These are phyloP conservation scores for Malurus alboscapulatus DNA, from an alignment of 2,113 vertebrate species.

Conservation along the genomic window DNA sequence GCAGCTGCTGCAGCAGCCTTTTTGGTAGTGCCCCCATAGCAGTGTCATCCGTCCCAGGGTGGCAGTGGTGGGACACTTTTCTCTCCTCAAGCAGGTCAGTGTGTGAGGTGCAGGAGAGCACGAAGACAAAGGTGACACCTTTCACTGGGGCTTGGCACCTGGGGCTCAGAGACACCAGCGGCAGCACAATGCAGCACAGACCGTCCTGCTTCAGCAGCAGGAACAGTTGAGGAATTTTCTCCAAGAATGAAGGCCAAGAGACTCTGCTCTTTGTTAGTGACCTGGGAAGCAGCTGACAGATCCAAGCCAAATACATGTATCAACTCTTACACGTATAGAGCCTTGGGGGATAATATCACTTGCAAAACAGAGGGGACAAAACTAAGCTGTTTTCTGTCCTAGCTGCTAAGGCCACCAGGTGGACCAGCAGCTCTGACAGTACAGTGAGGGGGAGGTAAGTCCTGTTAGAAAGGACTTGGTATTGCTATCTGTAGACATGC, in stretches of 20 bases:
- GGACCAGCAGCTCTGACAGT: background rate
- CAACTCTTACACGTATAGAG: background rate
- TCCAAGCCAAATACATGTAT: background rate
- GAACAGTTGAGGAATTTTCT: background rate
- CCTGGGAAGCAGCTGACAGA: background rate
- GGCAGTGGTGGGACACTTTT: rapidly evolving
- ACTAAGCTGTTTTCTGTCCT: background rate
- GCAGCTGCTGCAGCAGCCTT: background rate
- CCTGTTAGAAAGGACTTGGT: background rate
- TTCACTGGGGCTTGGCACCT: background rate
- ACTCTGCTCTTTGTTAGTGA: background rate
- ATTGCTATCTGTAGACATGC: rapidly evolving
- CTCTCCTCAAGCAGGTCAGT: background rate
- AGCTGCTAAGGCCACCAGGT: background rate
- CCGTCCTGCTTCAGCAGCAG: background rate
- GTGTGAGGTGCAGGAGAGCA: rapidly evolving
- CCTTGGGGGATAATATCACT: background rate
- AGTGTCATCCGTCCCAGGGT: rapidly evolving
- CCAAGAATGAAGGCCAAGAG: background rate
- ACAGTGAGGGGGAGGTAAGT: background rate
- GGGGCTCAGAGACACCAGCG: background rate
- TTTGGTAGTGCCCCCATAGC: rapidly evolving
- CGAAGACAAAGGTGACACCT: rapidly evolving
- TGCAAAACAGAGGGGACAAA: background rate
- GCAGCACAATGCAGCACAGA: background rate